Conservation (phyloP, 2,888 invertebrate genomes). For the Cephus nigrinus region DNA sequence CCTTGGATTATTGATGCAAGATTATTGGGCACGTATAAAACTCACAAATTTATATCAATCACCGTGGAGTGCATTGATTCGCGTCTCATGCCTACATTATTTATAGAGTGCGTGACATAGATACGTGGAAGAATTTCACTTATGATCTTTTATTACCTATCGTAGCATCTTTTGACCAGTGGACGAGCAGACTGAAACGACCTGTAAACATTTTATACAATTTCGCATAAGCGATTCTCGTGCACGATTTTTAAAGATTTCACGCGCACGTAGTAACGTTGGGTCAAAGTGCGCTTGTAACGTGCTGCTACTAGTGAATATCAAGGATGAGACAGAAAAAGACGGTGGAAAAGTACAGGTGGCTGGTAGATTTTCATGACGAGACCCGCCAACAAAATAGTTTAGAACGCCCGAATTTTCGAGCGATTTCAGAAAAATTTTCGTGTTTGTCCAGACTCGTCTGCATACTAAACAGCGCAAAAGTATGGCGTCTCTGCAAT, state of each 20-base stretch:
- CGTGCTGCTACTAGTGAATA: background rate
- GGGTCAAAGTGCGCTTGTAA: background rate
- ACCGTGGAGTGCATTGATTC: background rate
- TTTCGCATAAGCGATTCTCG: background rate
- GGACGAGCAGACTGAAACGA: background rate
- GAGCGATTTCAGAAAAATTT: slow-evolving; percentile 33
- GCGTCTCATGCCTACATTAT: background rate
- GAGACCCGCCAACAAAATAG: slow-evolving; percentile 37
- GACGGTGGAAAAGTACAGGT: background rate
- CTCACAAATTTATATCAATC: background rate
- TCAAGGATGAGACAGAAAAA: background rate
- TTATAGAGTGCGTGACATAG: background rate
- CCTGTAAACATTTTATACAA: background rate
- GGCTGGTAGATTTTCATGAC: slow-evolving; percentile 30
- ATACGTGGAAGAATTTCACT: background rate
- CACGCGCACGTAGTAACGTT: background rate
- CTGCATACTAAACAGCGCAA: slow-evolving; percentile 44
- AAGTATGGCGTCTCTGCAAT: background rate
- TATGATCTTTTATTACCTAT: background rate
- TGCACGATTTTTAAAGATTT: background rate
- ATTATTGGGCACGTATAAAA: background rate
- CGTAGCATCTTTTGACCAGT: background rate
- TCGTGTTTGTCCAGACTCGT: slow-evolving; percentile 42
- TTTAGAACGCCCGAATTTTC: slow-evolving; percentile 38
- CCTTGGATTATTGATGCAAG: background rate